Evolutionary conservation across 1,140 invertebrate genomes (phyloP), one percentile per base, ranked within the genome.

Genomic region (Drosophila oshimai): DNA sequence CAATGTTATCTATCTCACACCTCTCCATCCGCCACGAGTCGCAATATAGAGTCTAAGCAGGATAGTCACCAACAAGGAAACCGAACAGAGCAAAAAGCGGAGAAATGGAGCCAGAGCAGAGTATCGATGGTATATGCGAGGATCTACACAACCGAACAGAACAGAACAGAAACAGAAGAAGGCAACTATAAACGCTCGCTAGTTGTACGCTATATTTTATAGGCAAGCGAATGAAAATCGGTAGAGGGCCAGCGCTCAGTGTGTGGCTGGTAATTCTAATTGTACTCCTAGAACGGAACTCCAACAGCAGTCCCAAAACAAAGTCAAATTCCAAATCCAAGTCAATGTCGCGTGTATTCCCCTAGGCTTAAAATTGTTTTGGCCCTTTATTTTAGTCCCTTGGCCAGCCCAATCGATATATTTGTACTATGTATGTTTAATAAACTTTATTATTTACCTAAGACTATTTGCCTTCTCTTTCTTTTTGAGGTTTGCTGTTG

Each of bases 381-480:
- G 24, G 58, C 24, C 42, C 26, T 20, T 20, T 20, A 15, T 41
- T 44, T 28, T 60, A n/a, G 58, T 58, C 31, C 22, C 28, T 20
- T 15, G 53, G 53, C 60, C 58, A 49, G 44, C 44, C 62, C 37
- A 62, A 49, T 65, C 26, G 24, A 31, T 65, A n/a, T 50, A 49
- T 50, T 65, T 65, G 61, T 62, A 65, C 18, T 49, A 65, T 49
- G 33, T 65, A 65, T 65, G 50, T 50, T 62, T 64, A 65, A 65
- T 49, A 26, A 64, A 64, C 7, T 31, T 44, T 58, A 50, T 58
- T 6, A 50, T 64, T 65, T 65, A 41, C 31, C 44, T 39, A 6
- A 28, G 12, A 17, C 1, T 0, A 1, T 15, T 5, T 24, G 5
- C 2, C 13, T n/a, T 51, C 53, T 34, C 53, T 57, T 34, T 33